phyloP scores from a whole-genome alignment of 2,113 vertebrate genomes.

The Mirounga angustirostris region DNA sequence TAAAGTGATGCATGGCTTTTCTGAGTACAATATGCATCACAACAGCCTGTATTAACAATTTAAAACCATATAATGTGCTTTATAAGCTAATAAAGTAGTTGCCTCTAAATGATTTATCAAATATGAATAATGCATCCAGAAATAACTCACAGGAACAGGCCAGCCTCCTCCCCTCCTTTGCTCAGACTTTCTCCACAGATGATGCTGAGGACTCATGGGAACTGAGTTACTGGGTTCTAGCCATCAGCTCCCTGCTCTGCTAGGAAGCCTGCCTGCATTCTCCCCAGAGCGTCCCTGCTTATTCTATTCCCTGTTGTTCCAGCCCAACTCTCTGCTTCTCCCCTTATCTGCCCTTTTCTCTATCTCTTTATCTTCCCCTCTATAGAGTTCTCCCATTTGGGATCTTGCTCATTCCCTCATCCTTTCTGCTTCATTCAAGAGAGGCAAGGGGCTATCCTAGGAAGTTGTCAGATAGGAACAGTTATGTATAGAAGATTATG shows the following conservation, averaged over 20 bases:
- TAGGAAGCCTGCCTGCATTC: background rate
- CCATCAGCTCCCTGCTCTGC: background rate
- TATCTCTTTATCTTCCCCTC: background rate
- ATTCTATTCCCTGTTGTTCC: accelerated
- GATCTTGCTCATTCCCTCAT: background rate
- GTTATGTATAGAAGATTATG: background rate
- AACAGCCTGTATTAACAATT: constrained; percentile 84
- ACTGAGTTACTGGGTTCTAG: background rate
- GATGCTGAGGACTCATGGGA: background rate
- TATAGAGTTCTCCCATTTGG: background rate
- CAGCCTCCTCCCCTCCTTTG: constrained; percentile 3
- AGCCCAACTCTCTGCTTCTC: background rate
- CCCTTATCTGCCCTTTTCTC: background rate
- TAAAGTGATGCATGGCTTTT: constrained; percentile 81
- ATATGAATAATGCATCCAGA: constrained; percentile 84
- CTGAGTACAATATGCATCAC: constrained; percentile 74
- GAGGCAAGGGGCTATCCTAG: background rate
- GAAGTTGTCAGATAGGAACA: background rate
- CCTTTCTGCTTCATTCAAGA: background rate
- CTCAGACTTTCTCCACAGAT: background rate
- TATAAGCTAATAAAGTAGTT: constrained; percentile 85
- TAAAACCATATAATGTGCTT: constrained; percentile 83
- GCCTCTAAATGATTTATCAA: constrained; percentile 83
- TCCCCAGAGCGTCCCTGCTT: background rate
- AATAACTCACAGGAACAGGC: constrained; percentile 78